Conservation (phyloP, 2,797 vertebrate species). For the Sarcophilus harrisii region DNA sequence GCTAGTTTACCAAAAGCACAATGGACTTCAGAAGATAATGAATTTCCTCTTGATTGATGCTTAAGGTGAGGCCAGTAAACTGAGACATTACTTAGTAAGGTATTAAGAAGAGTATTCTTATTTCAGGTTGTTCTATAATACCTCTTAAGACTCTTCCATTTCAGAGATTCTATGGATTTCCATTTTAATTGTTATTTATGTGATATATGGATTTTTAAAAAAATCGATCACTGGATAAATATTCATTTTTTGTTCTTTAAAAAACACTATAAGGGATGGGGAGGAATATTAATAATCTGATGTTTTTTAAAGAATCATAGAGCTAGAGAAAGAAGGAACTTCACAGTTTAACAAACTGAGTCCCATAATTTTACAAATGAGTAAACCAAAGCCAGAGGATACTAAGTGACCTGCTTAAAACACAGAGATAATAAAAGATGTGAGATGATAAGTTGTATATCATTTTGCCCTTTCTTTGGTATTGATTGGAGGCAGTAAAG, state of each 20-base stretch:
- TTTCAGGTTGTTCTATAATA: not conserved
- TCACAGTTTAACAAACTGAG: not conserved
- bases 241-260: not conserved
- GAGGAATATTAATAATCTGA: not conserved
- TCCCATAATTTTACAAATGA: not conserved
- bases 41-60: not conserved
- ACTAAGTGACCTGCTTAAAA: not conserved
- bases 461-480: not conserved
- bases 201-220: not conserved
- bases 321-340: not conserved
- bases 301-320: not conserved
- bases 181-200: not conserved
- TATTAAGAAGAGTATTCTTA: not conserved
- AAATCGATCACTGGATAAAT: not conserved
- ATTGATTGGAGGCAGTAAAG: constrained; percentile 11
- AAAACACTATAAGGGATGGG: not conserved
- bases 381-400: not conserved
- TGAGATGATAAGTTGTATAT: not conserved
- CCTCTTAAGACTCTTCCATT: not conserved
- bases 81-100: not conserved
- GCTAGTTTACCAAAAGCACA: not conserved
- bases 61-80: not conserved
- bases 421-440: not conserved
- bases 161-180: not conserved
- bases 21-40: not conserved